These are phyloP conservation scores for Chanos chanos DNA, from an alignment of 2,797 vertebrate genomes.

Conservation along the genomic window DNA sequence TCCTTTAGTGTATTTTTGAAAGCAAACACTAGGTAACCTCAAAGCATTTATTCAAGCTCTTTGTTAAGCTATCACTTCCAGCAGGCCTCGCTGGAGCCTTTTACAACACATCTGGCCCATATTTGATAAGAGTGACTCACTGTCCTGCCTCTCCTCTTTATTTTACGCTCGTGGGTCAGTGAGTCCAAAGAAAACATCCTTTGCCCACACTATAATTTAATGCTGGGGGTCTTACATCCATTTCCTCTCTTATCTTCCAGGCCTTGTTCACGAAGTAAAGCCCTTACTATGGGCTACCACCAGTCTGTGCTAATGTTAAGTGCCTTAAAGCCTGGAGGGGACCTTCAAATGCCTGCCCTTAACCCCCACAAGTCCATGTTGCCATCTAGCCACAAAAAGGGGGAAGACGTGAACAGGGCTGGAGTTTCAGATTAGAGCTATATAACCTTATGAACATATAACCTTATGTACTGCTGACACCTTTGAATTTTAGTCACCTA, in stretches of 20 bases:
- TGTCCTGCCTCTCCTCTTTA: slow-evolving; percentile 1
- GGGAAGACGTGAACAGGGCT: no score
- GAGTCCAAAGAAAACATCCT: slow-evolving; percentile 36
- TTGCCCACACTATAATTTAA: slow-evolving; percentile 28
- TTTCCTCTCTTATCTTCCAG: slow-evolving; percentile 17
- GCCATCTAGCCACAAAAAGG: not conserved
- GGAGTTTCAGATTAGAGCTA: no score
- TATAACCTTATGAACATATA: no score
- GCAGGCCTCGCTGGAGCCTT: slow-evolving; percentile 8
- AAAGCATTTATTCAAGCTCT: not conserved
- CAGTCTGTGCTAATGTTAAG: slow-evolving; percentile 31
- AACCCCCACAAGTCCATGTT: not conserved
- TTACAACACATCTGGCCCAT: slow-evolving; percentile 11
- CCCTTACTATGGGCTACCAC: slow-evolving; percentile 16
- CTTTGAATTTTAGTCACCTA: no score
- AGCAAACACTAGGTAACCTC: not conserved
- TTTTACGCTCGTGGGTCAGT: slow-evolving; percentile 40
- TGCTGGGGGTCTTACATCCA: slow-evolving; percentile 21
- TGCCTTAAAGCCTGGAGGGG: slow-evolving; percentile 20
- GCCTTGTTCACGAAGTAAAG: slow-evolving; percentile 25
- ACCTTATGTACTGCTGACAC: no score
- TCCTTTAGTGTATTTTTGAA: not conserved
- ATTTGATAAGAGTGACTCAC: not conserved
- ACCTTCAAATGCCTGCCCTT: not conserved
- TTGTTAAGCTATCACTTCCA: not conserved